Base-by-base conservation (phyloP, 2,888 invertebrate species). In the Hesperia comma region DNA sequence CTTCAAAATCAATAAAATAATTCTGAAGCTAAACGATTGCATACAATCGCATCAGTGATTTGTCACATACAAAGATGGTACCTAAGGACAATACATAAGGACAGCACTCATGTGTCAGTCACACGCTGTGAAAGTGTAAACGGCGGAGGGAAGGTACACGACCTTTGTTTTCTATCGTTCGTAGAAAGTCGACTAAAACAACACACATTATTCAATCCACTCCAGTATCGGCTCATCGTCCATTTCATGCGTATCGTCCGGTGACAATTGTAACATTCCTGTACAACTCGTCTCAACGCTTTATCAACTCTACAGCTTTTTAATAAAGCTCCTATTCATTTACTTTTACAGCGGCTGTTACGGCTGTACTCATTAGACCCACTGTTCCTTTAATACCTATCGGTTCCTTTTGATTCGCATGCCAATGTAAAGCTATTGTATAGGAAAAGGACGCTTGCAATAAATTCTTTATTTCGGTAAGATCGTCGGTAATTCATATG, bases 231-330 rank as follows among this genome's bases (percentile, higher is more conserved):
- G 72, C 75, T 76, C 79, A 80, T 84, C 80, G 84, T 76, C 79
- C 80, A 86, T 85, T 86, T 87, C 83, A 86, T 82, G 84, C 82
- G 78, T 81, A 84, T 83, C 82, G 81, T 76, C 82, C 82, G 83
- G 80, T 81, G 80, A 79, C 79, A 82, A 79, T 79, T 78, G 78
- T 74, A 71, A 68, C 69, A 68, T 74, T 70, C 71, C 68, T 74
- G 64, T 71, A 73, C 61, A 8, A 14, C 72, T 73, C 72, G 69
- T 67, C 41, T 14, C 75, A 74, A 71, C 56, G 70, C 61, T 76
- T 78, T 72, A 61, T 71, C 67, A 69, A 73, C 78, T 74, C 72
- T 75, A 72, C 61, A 40, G 8, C 46, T 17, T 57, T 49, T 26
- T 26, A 32, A 41, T 64, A 58, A 64, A 58, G 58, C 40, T 58